A percentile compares a stretch with the other conserved stretches of the same genome.
phyloP scores from a whole-genome alignment of 2,113 vertebrate species.

The Zapornia atra region DNA sequence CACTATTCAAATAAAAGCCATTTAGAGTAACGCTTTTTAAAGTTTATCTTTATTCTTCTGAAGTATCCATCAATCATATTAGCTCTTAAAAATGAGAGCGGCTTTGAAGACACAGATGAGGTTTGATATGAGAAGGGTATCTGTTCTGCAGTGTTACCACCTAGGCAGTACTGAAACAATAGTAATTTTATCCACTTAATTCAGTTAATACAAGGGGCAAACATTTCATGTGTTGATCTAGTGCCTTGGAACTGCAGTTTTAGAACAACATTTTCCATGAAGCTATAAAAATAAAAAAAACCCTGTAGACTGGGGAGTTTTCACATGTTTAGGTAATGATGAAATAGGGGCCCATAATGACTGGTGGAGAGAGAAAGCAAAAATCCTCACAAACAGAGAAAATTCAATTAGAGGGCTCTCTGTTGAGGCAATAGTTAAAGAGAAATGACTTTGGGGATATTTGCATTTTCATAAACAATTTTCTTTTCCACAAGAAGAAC shows the following conservation, averaged over 20 bases:
- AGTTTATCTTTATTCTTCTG: conserved; percentile 36
- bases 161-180: background rate
- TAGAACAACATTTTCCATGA: background rate
- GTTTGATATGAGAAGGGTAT: background rate
- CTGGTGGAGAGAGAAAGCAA: background rate
- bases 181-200: conserved; percentile 10
- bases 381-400: background rate
- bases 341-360: background rate
- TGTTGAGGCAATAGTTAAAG: conserved; percentile 28
- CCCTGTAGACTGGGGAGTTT: background rate
- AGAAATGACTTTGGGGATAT: background rate
- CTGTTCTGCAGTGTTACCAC: background rate
- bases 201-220: background rate
- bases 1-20: conserved; percentile 53
- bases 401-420: conserved; percentile 33
- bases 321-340: background rate
- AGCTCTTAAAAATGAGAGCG: conserved; percentile 33
- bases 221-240: background rate
- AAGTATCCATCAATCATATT: conserved; percentile 49
- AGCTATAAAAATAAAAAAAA: background rate
- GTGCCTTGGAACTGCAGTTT: background rate
- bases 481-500: conserved; percentile 4
- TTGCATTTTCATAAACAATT: conserved; percentile 45
- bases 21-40: conserved; percentile 52
- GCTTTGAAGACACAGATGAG: background rate